A percentile compares a stretch with the other conserved stretches of the same genome.
phyloP scores from a whole-genome alignment of 2,888 invertebrate species.

The Lithophane leautieri region DNA sequence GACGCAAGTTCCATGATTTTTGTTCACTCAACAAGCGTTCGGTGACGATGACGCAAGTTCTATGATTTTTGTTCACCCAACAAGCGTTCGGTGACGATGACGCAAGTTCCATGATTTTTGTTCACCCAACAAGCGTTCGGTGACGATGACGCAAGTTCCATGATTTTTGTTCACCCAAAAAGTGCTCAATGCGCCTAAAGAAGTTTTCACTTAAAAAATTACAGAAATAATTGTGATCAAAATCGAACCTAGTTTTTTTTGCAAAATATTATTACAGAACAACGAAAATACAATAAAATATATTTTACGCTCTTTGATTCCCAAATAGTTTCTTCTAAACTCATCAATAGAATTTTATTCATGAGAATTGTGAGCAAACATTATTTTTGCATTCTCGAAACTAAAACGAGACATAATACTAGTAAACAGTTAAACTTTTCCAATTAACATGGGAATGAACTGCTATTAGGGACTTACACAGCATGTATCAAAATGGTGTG shows the following conservation, averaged over 20 bases:
- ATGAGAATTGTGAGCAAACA: background rate
- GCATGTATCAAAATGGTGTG: background rate
- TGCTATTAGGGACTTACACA: background rate
- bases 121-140: no score
- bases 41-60: no score
- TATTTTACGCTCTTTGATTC: background rate
- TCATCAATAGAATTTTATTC: background rate
- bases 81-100: no score
- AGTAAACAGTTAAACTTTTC: conserved; percentile 19
- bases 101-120: no score
- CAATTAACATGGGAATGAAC: conserved; percentile 23
- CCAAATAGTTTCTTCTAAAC: background rate
- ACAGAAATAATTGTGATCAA: background rate
- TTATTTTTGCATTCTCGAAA: conserved; percentile 20
- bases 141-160: no score
- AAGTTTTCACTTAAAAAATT: no score
- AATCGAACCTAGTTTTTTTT: background rate
- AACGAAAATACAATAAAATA: background rate
- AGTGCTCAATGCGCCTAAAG: no score
- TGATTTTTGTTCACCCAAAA: no score
- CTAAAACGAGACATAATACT: conserved; percentile 17
- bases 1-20: no score
- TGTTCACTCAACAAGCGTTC: no score
- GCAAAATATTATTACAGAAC: background rate
- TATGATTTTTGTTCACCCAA: no score